phyloP scores from a whole-genome alignment of 2,113 vertebrate genomes.

The Corythornis madagascariensis region DNA sequence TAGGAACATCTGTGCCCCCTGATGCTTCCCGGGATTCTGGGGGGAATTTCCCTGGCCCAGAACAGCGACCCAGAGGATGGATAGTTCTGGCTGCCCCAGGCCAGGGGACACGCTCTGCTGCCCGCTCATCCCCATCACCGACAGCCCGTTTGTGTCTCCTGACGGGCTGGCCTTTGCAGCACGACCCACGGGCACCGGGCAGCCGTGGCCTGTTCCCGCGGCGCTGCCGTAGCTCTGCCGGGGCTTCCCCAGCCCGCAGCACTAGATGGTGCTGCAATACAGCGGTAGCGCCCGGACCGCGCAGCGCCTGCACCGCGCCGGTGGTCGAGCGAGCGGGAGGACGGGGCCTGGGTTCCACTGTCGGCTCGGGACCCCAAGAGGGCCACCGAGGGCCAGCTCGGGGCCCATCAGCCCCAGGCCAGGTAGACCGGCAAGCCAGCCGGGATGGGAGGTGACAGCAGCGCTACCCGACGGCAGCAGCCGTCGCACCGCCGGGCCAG shows the following conservation, averaged over 20 bases:
- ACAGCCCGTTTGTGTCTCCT: background rate
- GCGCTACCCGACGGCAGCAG: background rate
- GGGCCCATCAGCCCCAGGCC: fast-evolving
- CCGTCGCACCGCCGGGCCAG: background rate
- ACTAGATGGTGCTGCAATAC: constrained; percentile 62
- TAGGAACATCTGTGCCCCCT: background rate
- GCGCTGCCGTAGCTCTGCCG: background rate
- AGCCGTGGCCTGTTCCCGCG: fast-evolving
- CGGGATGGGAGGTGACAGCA: background rate
- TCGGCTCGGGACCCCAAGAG: background rate
- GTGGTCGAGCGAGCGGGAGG: background rate
- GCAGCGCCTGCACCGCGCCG: fast-evolving
- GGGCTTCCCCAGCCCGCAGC: background rate
- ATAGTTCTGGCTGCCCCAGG: background rate
- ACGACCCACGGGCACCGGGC: fast-evolving
- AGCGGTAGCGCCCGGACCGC: background rate
- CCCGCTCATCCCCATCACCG: background rate
- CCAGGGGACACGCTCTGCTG: background rate
- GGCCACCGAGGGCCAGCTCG: background rate
- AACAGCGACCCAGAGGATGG: background rate
- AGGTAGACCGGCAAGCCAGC: background rate
- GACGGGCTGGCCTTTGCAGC: background rate
- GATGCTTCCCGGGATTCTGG: background rate
- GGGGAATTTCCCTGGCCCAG: background rate
- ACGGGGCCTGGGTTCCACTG: fast-evolving